Base-by-base conservation (phyloP, 2,797 vertebrate genomes). In the Vultur gryphus region DNA sequence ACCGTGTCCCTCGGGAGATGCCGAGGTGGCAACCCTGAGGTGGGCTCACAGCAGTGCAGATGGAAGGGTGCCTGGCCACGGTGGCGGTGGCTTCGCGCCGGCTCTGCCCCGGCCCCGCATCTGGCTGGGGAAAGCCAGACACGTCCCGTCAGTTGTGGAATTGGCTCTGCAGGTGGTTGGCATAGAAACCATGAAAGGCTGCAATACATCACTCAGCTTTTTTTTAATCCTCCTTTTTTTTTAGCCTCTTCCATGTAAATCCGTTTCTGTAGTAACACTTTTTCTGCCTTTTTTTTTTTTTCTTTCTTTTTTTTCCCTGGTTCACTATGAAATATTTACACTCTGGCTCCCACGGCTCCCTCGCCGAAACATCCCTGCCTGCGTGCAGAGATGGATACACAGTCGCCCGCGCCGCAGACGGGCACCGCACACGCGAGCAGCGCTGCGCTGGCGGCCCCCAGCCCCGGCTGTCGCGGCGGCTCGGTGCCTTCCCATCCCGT, bases 81-180 rank as follows among this genome's bases (percentile, higher is more conserved):
- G 66, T 46, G 72, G n/a, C 16, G 2, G 29, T 21, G 80, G 52
- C 58, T 80, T 33, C 23, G 4, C 6, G 21, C 52, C 26, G 19
- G 87, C 81, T 72, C 62, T 58, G 61, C 78, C 52, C 46, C 1
- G 26, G 94, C 84, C 72, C 78, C 37, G 2, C 2, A 43, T 43
- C 61, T 76, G 83, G 24, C 79, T 49, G 66, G 52, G 84, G 75
- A 35, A 58, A 87, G 58, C 91, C 95, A 75, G 87, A 41, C 83
- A 31, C 35, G 18, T 94, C 72, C 94, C 73, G 7, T 88, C 44
- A 6, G 16, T 21, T 6, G 28, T 66, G 67, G 70, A 55, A 76
- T 90, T 51, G 83, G 78, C 95, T 71, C 92, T 67, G 69, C 91
- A 57, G 89, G 94, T 93, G 95, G 94, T 96, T 95, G 73, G 91